phyloP scores from a whole-genome alignment of 2,888 invertebrate genomes.

The Trachelus stipa region DNA sequence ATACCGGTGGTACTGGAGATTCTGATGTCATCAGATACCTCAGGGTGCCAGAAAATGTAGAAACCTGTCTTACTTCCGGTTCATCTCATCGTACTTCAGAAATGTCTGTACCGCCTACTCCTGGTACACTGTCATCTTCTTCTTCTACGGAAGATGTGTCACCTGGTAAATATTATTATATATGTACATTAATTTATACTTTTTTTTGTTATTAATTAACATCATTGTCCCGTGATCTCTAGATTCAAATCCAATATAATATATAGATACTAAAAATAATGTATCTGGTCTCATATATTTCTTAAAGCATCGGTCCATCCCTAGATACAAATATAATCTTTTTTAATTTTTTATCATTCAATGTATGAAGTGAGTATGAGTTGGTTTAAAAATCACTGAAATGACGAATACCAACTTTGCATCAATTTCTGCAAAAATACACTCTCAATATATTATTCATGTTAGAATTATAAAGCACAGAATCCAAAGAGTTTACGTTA shows the following conservation, averaged over 20 bases:
- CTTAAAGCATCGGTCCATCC: not conserved
- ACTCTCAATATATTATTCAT: not conserved
- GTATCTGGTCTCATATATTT: not conserved
- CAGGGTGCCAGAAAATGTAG: slow-evolving; percentile 66
- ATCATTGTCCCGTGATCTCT: no score
- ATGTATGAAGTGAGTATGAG: not conserved
- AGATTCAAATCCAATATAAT: not conserved
- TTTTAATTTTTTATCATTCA: not conserved
- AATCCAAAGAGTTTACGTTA: not conserved
- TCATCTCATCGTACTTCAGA: slow-evolving; percentile 59
- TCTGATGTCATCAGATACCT: slow-evolving; percentile 60
- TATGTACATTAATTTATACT: not conserved
- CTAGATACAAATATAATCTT: not conserved
- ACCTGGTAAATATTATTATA: slow-evolving; percentile 52
- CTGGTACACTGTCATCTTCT: slow-evolving; percentile 77
- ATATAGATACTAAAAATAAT: not conserved
- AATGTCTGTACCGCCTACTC: slow-evolving; percentile 72
- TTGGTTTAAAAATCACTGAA: not conserved
- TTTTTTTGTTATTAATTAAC: not conserved
- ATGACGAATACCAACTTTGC: not conserved
- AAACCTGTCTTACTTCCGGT: slow-evolving; percentile 41
- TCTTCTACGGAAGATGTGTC: slow-evolving; percentile 80
- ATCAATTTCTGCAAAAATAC: not conserved
- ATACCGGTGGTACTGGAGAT: slow-evolving; percentile 65
- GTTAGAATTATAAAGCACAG: not conserved